A percentile compares a stretch with the other conserved stretches of the same genome.
These are phyloP conservation scores for Colistium nudipinnis DNA, from an alignment of 2,113 vertebrate genomes.

Conservation along the genomic window DNA sequence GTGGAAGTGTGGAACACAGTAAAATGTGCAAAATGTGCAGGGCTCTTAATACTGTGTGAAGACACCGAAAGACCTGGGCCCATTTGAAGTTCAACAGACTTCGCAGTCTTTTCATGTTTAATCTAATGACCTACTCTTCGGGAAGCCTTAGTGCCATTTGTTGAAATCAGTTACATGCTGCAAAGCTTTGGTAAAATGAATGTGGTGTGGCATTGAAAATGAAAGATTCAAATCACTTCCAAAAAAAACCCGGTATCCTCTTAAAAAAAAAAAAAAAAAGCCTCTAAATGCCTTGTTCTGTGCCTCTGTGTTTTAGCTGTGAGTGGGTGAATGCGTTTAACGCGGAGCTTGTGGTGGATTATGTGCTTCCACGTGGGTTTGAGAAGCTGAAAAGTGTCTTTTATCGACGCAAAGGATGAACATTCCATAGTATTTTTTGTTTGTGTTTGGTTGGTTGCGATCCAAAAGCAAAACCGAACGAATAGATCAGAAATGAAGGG, in stretches of 20 bases:
- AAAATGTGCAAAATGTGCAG: background rate
- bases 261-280: conserved; percentile 17
- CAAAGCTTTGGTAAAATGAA: conserved; percentile 1
- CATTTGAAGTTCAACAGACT: background rate
- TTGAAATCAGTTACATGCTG: conserved; percentile 14
- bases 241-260: conserved; percentile 20
- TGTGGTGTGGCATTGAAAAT: conserved; percentile 2
- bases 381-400: conserved; percentile 5
- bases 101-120: conserved; percentile 13
- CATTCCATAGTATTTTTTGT: background rate
- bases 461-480: conserved; percentile 2
- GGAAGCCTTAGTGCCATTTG: conserved; percentile 14
- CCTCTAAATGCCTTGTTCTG: conserved; percentile 14
- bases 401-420: conserved; percentile 28
- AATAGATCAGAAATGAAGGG: too few relatives aligned
- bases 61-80: background rate
- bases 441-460: conserved; percentile 3
- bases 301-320: background rate
- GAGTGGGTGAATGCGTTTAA: conserved; percentile 33
- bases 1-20: too few relatives aligned
- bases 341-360: conserved; percentile 28
- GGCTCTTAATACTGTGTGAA: background rate
- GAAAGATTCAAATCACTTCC: conserved; percentile 26
- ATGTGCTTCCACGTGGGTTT: conserved; percentile 32
- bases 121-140: conserved; percentile 23